Conservation (phyloP, 1,140 invertebrate species). For the Daktulosphaira vitifoliae region DNA sequence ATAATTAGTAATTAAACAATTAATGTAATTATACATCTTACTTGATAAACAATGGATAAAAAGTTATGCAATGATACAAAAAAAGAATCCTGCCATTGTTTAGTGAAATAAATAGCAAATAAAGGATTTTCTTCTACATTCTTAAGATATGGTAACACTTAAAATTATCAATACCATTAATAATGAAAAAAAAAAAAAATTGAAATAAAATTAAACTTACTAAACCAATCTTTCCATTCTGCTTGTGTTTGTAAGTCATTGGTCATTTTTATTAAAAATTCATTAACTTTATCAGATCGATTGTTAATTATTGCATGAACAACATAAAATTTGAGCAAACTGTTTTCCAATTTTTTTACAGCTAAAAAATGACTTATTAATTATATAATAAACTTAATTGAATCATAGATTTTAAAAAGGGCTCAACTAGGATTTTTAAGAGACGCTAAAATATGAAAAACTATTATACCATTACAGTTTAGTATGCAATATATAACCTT, state of each 20-base stretch:
- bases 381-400: not conserved
- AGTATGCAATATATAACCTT: too few relatives aligned
- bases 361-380: slow-evolving; percentile 45
- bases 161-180: not conserved
- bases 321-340: slow-evolving; percentile 80
- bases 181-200: not conserved
- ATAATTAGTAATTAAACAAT: not conserved
- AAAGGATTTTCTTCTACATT: slow-evolving; percentile 82
- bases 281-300: slow-evolving; percentile 72
- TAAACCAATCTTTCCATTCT: slow-evolving; percentile 97
- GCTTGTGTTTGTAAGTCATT: slow-evolving; percentile 75
- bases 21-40: slow-evolving; percentile 40
- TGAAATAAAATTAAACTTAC: slow-evolving; percentile 50
- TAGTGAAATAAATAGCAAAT: slow-evolving; percentile 82
- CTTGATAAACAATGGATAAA: slow-evolving; percentile 78
- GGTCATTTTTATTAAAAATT: slow-evolving; percentile 84
- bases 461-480: too few relatives aligned
- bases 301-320: slow-evolving; percentile 74
- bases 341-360: slow-evolving; percentile 78
- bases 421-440: too few relatives aligned
- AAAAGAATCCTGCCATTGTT: slow-evolving; percentile 91
- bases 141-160: slow-evolving; percentile 73
- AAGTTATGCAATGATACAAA: slow-evolving; percentile 91
- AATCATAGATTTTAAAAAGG: not conserved
- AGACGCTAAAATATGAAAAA: too few relatives aligned